Conservation (phyloP, 2,797 vertebrate species). For the Malurus splendens region DNA sequence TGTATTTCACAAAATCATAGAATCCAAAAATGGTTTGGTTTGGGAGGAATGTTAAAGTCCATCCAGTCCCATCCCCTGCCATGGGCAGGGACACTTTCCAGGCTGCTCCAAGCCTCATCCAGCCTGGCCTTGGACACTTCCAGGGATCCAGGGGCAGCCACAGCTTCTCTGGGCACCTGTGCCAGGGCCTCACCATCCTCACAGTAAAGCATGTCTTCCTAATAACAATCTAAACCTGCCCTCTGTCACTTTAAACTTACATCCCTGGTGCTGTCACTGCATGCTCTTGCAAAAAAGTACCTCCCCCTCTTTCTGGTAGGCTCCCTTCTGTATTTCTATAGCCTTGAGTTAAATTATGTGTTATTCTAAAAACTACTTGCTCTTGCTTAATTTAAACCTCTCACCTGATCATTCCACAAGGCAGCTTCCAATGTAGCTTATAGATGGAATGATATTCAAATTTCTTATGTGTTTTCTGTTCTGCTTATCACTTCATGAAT, state of each 20-base stretch:
- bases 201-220: background rate
- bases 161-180: background rate
- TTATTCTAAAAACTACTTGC: background rate
- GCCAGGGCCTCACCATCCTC: accelerated
- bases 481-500: background rate
- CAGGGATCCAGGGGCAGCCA: background rate
- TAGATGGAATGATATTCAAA: background rate
- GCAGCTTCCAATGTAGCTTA: background rate
- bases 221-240: background rate
- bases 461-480: background rate
- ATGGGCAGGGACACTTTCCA: background rate
- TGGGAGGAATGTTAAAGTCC: background rate
- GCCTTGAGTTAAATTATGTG: background rate
- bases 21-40: background rate
- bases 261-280: background rate
- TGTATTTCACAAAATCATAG: background rate
- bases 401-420: background rate
- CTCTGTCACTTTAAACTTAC: background rate
- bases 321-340: background rate
- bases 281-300: background rate
- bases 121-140: background rate
- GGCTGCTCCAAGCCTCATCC: accelerated
- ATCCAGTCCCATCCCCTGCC: background rate
- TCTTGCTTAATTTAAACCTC: background rate
- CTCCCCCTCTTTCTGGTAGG: background rate